A percentile compares a stretch with the other conserved stretches of the same genome.
These are phyloP conservation scores for Athalia circularis DNA, from an alignment of 2,888 invertebrate species.

Conservation along the genomic window DNA sequence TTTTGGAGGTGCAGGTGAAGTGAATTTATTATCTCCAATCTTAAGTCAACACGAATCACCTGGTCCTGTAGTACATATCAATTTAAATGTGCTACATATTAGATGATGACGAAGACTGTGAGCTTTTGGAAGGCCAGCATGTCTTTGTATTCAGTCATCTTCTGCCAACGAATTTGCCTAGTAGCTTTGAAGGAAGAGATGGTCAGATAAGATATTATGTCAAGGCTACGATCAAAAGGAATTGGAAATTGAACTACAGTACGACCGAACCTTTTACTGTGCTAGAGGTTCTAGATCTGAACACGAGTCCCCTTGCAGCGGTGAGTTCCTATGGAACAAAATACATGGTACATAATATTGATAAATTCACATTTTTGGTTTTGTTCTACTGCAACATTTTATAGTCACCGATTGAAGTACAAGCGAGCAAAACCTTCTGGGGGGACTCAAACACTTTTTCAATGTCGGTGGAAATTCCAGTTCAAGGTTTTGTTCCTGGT, in stretches of 20 bases:
- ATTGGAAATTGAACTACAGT: slow-evolving; percentile 72
- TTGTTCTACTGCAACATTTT: background rate
- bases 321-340: slow-evolving; percentile 25
- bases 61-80: too few species aligned
- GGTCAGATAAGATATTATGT: slow-evolving; percentile 69
- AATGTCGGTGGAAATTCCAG: background rate
- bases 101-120: slow-evolving; percentile 3
- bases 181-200: slow-evolving; percentile 63
- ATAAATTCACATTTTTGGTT: too few species aligned
- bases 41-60: background rate
- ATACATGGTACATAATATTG: too few species aligned
- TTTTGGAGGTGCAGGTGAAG: background rate
- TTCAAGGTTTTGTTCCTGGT: slow-evolving; percentile 3
- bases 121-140: slow-evolving; percentile 14
- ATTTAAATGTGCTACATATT: background rate
- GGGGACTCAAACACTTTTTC: background rate
- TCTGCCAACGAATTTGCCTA: slow-evolving; percentile 66
- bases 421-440: slow-evolving; percentile 17
- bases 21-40: too few species aligned
- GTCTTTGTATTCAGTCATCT: slow-evolving; percentile 63
- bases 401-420: background rate
- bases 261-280: slow-evolving; percentile 70
- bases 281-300: slow-evolving; percentile 71
- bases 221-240: slow-evolving; percentile 69
- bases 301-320: slow-evolving; percentile 57